Evolutionary conservation across 2,797 vertebrate species (phyloP).

Genomic region (Mastacembelus armatus): DNA sequence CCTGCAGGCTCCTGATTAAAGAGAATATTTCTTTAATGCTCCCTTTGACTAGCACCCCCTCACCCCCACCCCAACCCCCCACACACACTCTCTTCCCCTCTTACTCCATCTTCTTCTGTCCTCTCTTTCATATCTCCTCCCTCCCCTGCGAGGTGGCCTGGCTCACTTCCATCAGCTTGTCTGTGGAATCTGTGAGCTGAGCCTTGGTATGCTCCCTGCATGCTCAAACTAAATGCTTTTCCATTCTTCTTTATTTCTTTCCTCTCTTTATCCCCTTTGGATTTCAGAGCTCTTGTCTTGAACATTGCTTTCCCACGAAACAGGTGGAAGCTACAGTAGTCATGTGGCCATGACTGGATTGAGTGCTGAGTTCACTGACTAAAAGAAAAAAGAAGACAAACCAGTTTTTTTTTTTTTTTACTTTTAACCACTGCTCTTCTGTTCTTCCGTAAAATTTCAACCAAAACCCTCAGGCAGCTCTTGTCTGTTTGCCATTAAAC

Average conservation of each 20-base stretch:
- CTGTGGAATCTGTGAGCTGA: conserved; percentile 68
- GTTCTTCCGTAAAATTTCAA: conserved; percentile 57
- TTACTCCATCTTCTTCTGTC: conserved; percentile 76
- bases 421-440: conserved; percentile 55
- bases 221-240: conserved; percentile 73
- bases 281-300: conserved; percentile 55
- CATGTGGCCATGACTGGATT: conserved; percentile 38
- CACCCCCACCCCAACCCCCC: no score
- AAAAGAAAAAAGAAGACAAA: conserved; percentile 23
- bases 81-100: conserved; percentile 29
- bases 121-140: conserved; percentile 65
- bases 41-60: conserved; percentile 21
- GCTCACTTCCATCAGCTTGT: conserved; percentile 73
- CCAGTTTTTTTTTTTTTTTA: conserved; percentile 31
- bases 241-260: conserved; percentile 62
- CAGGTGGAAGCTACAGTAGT: conserved; percentile 58
- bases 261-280: conserved; percentile 54
- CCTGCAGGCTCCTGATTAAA: conserved; percentile 71
- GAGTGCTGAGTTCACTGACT: conserved; percentile 29
- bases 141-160: conserved; percentile 67
- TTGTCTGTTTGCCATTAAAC: conserved; percentile 55
- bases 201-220: conserved; percentile 60
- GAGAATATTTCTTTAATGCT: conserved; percentile 64
- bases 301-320: conserved; percentile 65
- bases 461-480: conserved; percentile 51